phyloP scores from a whole-genome alignment of 2,797 vertebrate species.

The Sebastes vulpes region DNA sequence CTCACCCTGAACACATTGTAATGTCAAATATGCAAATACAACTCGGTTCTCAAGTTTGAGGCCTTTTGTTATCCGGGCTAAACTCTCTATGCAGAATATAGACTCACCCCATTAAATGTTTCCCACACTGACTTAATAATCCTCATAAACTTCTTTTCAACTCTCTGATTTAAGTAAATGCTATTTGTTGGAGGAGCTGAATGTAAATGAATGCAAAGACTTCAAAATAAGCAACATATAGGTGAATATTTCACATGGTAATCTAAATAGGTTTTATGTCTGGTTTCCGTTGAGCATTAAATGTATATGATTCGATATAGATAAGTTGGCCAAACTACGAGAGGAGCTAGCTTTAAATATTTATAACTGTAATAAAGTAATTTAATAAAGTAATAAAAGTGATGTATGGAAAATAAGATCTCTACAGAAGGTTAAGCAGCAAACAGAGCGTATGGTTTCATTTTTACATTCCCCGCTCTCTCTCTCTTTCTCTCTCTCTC shows the following conservation, averaged over 20 bases:
- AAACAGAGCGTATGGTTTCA: slow-evolving; percentile 3
- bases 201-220: neutral
- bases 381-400: slow-evolving; percentile 1
- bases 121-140: neutral
- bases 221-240: neutral
- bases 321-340: neutral
- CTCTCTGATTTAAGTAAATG: neutral
- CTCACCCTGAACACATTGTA: slow-evolving; percentile 37
- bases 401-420: slow-evolving; percentile 6
- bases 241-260: neutral
- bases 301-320: neutral
- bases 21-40: slow-evolving; percentile 50
- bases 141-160: neutral
- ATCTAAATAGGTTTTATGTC: neutral
- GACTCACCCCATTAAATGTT: neutral
- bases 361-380: neutral
- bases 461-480: neutral
- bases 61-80: slow-evolving; percentile 5
- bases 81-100: neutral
- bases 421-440: neutral
- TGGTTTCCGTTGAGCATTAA: neutral
- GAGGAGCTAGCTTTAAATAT: neutral
- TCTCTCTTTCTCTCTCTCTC: neutral
- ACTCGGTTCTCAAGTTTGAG: neutral
- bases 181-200: neutral